These are phyloP conservation scores for Anaspis maculata DNA, from an alignment of 2,888 invertebrate genomes.

Conservation along the genomic window DNA sequence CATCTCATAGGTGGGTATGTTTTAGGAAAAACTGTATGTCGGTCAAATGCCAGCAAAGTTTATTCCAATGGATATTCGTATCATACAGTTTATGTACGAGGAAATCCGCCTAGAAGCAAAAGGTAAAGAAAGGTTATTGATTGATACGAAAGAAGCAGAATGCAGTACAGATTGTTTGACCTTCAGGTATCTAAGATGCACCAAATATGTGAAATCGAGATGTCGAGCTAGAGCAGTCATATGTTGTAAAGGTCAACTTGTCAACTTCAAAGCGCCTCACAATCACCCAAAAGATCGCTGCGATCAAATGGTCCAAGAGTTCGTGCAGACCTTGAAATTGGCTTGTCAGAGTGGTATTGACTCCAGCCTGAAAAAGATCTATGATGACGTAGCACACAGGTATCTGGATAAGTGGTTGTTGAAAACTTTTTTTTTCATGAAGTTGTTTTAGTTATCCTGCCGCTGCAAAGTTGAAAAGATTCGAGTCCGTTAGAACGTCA, in stretches of 20 bases:
- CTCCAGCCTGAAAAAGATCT: too few species aligned
- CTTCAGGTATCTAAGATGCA: neutral
- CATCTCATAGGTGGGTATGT: too few species aligned
- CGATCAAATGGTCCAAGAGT: conserved; percentile 18
- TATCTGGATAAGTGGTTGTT: too few species aligned
- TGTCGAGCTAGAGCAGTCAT: neutral
- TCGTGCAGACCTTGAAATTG: conserved; percentile 19
- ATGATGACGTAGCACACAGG: too few species aligned
- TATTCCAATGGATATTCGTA: neutral
- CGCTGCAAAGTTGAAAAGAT: too few species aligned
- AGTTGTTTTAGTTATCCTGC: too few species aligned
- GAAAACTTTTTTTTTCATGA: too few species aligned
- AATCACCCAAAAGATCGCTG: conserved; percentile 21
- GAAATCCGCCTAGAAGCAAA: neutral
- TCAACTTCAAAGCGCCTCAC: conserved; percentile 11
- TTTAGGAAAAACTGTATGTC: neutral
- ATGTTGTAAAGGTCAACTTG: too few species aligned
- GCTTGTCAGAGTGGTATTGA: too few species aligned
- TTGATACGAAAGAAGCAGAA: neutral
- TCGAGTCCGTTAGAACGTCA: too few species aligned
- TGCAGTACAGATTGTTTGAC: neutral
- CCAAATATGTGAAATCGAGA: neutral
- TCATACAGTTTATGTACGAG: neutral
- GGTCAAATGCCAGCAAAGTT: neutral
- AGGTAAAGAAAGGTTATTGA: neutral